Base-by-base conservation (phyloP, 2,113 vertebrate genomes). In the Heliornis fulica region DNA sequence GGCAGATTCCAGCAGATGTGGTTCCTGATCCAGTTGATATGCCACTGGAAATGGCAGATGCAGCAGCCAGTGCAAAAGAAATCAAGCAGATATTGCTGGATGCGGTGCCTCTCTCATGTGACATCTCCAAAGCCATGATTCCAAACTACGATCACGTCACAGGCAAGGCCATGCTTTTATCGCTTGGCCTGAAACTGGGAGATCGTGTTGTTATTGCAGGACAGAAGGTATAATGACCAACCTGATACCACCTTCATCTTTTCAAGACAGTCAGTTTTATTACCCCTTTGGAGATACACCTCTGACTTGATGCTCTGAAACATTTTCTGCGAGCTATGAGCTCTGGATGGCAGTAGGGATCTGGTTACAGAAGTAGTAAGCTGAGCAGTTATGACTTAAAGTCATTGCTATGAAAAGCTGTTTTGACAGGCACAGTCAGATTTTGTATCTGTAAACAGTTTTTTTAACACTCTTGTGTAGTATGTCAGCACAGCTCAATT, bases 1-100 rank as follows among this genome's bases (percentile, higher is more conserved):
- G 99, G 11, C 99, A 99, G 96, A 98, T 98, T 80, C 99, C 99
- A 2, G 98, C 97, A 5, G 99, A 99, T 13, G 99, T 99, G 66
- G 99, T 99, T 40, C 99, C 99, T 4, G 99, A 99, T 87, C 99
- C 99, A 0, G 97, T 99, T 9, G 99, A 99, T 83, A 99, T 99
- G 99, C 98, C 99, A 0, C 84, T 99, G 87, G 99, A 99, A 87
- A 99, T 99, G 99, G 98, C 99, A 4, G 99, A 99, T 13, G 99
- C 99, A 1, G 99, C 99, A 0, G 98, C 98, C 2, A 97, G 98
- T 31, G 99, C 99, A 28, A 99, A 99, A 94, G 99, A 99, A 89
- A 98, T 99, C 77, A 98, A 98, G 71, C 96, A 98, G 94, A 96
- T 99, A 93, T 92, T 99, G 66, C 95, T 98, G 38, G 98, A 98